Percentiles rank a stretch among this genome's conserved stretches.
These are phyloP conservation scores for Habrosyne pyritoides DNA, from an alignment of 2,888 invertebrate species.

Conservation along the genomic window DNA sequence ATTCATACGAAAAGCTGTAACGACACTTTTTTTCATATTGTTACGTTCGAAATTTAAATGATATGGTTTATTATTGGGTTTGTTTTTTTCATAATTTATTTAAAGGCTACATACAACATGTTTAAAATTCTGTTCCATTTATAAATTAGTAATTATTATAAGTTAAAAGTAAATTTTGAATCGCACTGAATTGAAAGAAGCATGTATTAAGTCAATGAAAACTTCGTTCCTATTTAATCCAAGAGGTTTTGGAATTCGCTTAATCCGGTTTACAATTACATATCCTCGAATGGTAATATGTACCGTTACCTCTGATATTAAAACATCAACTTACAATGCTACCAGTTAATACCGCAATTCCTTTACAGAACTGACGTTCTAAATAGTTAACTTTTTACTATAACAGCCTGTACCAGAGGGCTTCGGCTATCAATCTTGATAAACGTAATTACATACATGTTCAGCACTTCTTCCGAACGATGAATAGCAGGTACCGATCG, in stretches of 20 bases:
- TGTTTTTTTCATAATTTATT: no score
- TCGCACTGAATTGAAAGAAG: no score
- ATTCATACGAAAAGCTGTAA: no score
- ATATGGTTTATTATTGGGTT: no score
- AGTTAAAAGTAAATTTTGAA: no score
- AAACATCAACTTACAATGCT: slow-evolving; percentile 55
- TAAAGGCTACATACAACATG: no score
- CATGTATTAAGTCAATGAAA: not conserved
- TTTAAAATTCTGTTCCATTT: no score
- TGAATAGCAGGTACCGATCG: not conserved
- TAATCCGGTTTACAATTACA: slow-evolving; percentile 14
- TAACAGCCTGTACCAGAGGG: not conserved
- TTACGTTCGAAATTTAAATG: no score
- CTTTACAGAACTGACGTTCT: slow-evolving; percentile 30
- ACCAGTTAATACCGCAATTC: slow-evolving; percentile 29
- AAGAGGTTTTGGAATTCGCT: not conserved
- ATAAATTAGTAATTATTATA: no score
- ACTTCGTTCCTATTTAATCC: not conserved
- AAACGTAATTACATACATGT: slow-evolving; percentile 8
- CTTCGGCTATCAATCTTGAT: slow-evolving; percentile 6
- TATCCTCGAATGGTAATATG: slow-evolving; percentile 20
- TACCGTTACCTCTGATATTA: slow-evolving; percentile 62
- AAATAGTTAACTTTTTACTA: slow-evolving; percentile 18
- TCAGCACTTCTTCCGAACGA: slow-evolving; percentile 1
- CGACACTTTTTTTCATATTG: no score